phyloP scores from a whole-genome alignment of 2,797 vertebrate genomes.

The Lutjanus campechanus region DNA sequence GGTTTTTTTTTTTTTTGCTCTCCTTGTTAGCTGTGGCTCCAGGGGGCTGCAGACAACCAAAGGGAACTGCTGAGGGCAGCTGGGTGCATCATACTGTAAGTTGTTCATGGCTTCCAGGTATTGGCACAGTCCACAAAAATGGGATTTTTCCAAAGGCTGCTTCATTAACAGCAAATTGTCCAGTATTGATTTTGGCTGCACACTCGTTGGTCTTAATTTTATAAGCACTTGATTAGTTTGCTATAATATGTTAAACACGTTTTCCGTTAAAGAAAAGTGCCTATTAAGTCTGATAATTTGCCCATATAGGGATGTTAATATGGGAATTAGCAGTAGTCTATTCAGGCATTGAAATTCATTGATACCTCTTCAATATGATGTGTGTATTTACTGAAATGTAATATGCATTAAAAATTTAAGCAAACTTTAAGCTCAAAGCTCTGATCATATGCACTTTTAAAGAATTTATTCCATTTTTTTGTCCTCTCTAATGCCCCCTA shows the following conservation, averaged over 20 bases:
- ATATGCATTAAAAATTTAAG: conserved; percentile 16
- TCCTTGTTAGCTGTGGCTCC: conserved; percentile 20
- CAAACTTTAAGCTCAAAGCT: conserved; percentile 29
- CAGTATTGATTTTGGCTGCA: conserved; percentile 51
- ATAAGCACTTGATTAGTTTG: conserved; percentile 30
- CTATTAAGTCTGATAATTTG: conserved; percentile 18
- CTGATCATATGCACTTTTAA: conserved; percentile 33
- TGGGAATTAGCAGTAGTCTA: conserved; percentile 6
- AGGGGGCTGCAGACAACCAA: conserved; percentile 15
- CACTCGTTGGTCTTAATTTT: conserved; percentile 14
- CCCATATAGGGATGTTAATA: conserved; percentile 22
- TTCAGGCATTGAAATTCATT: neutral
- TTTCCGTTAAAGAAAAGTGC: conserved; percentile 33
- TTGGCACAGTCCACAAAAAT: conserved; percentile 20
- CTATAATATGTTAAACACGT: conserved; percentile 31
- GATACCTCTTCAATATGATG: conserved; percentile 5
- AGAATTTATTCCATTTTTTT: conserved; percentile 41
- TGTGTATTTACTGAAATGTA: conserved; percentile 26
- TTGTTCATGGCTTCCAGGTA: conserved; percentile 27
- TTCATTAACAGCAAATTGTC: conserved; percentile 32
- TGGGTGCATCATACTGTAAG: conserved; percentile 2
- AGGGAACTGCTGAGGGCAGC: conserved; percentile 2
- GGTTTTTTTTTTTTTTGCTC: conserved; percentile 5
- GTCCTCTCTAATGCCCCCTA: conserved; percentile 32
- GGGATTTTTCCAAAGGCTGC: conserved; percentile 17